Evolutionary conservation across 2,797 vertebrate genomes (phyloP).

Genomic region (Tangara arthus): DNA sequence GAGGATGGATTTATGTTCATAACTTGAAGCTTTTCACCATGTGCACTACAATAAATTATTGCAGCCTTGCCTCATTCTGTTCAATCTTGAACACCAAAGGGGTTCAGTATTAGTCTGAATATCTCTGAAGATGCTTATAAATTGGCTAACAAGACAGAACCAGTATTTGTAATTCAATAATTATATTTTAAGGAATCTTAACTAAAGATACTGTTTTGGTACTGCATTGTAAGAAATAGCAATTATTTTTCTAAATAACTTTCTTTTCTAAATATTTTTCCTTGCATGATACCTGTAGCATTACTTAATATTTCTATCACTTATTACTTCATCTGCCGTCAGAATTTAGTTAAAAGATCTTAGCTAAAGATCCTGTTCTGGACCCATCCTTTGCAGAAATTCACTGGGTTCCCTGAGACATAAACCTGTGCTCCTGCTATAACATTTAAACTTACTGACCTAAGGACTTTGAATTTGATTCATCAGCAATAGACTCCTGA

Average conservation of each 20-base stretch:
- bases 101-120: not conserved
- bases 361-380: not conserved
- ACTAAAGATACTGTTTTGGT: not conserved
- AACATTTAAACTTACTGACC: not conserved
- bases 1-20: not conserved
- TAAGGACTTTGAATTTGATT: not conserved
- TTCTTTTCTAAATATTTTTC: too few species aligned
- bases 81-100: not conserved
- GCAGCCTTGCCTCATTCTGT: not conserved
- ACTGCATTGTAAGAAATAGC: not conserved
- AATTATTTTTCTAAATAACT: not conserved
- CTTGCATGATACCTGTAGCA: not conserved
- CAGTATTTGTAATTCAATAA: not conserved
- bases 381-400: not conserved
- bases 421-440: not conserved
- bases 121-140: not conserved
- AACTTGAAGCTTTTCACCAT: not conserved
- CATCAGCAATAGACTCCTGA: not conserved
- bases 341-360: not conserved
- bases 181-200: not conserved
- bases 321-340: not conserved
- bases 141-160: not conserved
- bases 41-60: not conserved
- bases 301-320: not conserved
- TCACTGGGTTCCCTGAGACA: not conserved